Evolutionary conservation across 2,797 vertebrate genomes (phyloP).

Genomic region (Morus bassanus): DNA sequence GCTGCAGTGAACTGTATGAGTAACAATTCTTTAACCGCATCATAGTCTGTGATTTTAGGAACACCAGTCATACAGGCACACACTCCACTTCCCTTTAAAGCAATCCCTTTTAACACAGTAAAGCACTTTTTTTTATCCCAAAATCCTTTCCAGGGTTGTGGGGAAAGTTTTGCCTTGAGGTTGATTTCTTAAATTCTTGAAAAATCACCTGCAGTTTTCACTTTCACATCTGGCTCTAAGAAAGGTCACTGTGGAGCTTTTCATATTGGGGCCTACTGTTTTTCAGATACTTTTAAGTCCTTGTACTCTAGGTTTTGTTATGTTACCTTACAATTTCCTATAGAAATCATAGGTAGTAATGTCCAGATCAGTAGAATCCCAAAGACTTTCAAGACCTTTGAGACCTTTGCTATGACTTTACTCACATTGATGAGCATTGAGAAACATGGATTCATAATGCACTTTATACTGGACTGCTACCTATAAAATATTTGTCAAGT

Average conservation of each 20-base stretch:
- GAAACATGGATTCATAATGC: not conserved
- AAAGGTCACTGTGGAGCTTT: not conserved
- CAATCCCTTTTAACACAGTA: not conserved
- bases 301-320: not conserved
- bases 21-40: not conserved
- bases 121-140: not conserved
- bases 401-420: not conserved
- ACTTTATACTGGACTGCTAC: not conserved
- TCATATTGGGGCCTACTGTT: not conserved
- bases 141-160: not conserved
- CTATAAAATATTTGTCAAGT: not conserved
- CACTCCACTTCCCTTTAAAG: not conserved
- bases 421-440: not conserved
- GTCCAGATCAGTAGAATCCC: not conserved
- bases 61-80: not conserved
- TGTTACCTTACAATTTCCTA: not conserved
- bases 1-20: not conserved
- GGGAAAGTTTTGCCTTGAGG: not conserved
- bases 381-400: not conserved
- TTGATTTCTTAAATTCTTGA: not conserved
- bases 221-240: not conserved
- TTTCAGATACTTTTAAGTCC: not conserved
- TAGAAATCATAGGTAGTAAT: not conserved
- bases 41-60: not conserved
- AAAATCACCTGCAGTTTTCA: not conserved